Percentiles rank a stretch among this genome's conserved stretches.
Conservation (phyloP, 2,888 invertebrate species). For the Timema podura region DNA sequence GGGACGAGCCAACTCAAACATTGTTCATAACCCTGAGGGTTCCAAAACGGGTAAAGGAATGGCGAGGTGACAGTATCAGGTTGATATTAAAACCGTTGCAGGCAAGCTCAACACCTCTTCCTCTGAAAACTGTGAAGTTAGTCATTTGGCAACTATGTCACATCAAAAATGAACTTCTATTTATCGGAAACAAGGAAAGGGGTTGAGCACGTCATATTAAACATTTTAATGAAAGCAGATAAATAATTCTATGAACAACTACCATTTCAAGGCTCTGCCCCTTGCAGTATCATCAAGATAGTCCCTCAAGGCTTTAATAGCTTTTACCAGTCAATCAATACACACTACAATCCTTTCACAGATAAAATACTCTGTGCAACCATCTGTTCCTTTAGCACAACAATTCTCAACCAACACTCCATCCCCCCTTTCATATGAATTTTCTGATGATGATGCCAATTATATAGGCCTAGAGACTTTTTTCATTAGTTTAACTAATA, state of each 20-base stretch:
- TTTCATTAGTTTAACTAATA: no score
- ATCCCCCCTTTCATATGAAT: no score
- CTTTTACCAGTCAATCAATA: no score
- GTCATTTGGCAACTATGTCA: not conserved
- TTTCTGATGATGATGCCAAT: no score
- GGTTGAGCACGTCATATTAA: not conserved
- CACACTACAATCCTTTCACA: no score
- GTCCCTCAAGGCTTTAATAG: no score
- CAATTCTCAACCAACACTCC: no score
- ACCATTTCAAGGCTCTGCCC: not conserved
- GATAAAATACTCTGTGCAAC: no score
- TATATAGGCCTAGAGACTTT: no score
- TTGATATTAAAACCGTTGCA: not conserved
- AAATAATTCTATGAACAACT: not conserved
- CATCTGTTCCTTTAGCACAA: no score
- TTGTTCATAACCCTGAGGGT: not conserved
- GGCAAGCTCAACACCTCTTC: conserved; percentile 5
- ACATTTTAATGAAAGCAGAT: conserved; percentile 1
- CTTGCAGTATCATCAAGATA: no score
- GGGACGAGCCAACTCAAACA: no score
- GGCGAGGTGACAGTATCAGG: not conserved
- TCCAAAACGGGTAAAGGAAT: not conserved
- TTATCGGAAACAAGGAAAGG: not conserved
- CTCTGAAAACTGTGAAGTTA: not conserved
- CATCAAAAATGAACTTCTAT: conserved; percentile 1